A percentile compares a stretch with the other conserved stretches of the same genome.
These are phyloP conservation scores for Ormia ochracea DNA, from an alignment of 2,888 invertebrate genomes.

Conservation along the genomic window DNA sequence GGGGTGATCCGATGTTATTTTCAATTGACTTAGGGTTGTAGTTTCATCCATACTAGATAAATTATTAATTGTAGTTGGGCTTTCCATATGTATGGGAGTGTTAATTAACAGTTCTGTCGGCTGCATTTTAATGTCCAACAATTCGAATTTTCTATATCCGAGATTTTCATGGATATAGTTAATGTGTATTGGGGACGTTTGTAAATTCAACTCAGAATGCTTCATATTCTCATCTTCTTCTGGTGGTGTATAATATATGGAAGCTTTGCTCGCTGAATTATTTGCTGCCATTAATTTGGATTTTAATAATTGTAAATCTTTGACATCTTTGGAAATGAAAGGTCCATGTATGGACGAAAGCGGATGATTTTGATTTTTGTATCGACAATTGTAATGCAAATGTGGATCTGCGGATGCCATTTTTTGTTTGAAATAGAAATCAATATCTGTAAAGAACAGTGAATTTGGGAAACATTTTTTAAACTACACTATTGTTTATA, in stretches of 20 bases:
- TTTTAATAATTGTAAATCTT: conserved; percentile 70
- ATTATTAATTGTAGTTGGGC: conserved; percentile 51
- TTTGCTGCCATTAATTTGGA: conserved; percentile 70
- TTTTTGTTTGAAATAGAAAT: conserved; percentile 76
- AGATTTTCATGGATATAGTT: conserved; percentile 75
- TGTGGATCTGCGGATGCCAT: conserved; percentile 64
- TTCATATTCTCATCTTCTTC: conserved; percentile 65
- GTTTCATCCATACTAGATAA: conserved; percentile 40
- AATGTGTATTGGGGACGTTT: conserved; percentile 79
- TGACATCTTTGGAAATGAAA: conserved; percentile 68
- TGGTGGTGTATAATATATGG: conserved; percentile 88
- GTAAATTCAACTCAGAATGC: conserved; percentile 73
- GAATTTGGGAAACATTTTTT: background rate
- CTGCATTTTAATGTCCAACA: conserved; percentile 69
- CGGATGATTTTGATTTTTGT: conserved; percentile 26
- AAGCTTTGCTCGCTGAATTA: conserved; percentile 81
- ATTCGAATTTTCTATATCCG: conserved; percentile 69
- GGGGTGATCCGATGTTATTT: conserved; percentile 64
- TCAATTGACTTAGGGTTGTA: conserved; percentile 64
- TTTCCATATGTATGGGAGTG: conserved; percentile 45
- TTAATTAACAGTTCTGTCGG: conserved; percentile 65
- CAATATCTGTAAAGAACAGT: conserved; percentile 70
- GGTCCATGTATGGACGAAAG: conserved; percentile 45
- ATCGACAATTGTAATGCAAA: conserved; percentile 39
- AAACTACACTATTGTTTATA: background rate